These are phyloP conservation scores for Tortricodes alternella DNA, from an alignment of 2,888 invertebrate species.

Conservation along the genomic window DNA sequence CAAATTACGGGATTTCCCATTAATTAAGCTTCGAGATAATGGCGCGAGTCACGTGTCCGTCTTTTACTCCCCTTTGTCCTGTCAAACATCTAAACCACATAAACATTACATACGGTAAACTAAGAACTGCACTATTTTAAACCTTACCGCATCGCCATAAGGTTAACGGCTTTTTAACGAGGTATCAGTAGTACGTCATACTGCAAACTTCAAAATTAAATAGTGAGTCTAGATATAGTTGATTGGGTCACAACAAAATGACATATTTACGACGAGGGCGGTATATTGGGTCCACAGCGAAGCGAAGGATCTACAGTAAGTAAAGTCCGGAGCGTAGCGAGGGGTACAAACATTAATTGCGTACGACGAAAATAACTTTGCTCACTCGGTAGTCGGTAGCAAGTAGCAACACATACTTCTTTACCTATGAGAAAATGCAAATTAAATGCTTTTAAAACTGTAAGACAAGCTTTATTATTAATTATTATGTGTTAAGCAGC, in stretches of 20 bases:
- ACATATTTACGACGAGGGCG: too few species aligned
- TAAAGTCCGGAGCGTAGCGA: too few species aligned
- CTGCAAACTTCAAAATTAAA: conserved; percentile 33
- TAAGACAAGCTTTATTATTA: too few species aligned
- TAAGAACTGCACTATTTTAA: background rate
- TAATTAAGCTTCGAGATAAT: conserved; percentile 42
- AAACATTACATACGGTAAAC: background rate
- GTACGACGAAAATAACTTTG: too few species aligned
- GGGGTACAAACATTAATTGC: too few species aligned
- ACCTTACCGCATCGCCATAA: background rate
- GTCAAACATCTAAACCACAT: conserved; percentile 41
- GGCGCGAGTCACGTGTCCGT: conserved; percentile 62
- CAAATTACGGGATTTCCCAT: conserved; percentile 53
- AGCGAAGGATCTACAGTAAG: too few species aligned
- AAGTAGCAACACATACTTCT: too few species aligned
- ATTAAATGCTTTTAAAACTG: too few species aligned
- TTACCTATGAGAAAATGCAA: too few species aligned
- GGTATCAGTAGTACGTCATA: conserved; percentile 39
- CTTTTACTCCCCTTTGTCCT: conserved; percentile 50
- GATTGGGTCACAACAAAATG: background rate
- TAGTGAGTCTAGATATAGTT: background rate
- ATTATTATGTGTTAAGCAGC: too few species aligned
- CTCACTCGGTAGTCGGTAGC: too few species aligned
- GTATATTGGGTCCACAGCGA: too few species aligned
- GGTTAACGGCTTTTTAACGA: conserved; percentile 4